Evolutionary conservation across 2,797 vertebrate genomes (phyloP).

Genomic region (Sebastes goodei): DNA sequence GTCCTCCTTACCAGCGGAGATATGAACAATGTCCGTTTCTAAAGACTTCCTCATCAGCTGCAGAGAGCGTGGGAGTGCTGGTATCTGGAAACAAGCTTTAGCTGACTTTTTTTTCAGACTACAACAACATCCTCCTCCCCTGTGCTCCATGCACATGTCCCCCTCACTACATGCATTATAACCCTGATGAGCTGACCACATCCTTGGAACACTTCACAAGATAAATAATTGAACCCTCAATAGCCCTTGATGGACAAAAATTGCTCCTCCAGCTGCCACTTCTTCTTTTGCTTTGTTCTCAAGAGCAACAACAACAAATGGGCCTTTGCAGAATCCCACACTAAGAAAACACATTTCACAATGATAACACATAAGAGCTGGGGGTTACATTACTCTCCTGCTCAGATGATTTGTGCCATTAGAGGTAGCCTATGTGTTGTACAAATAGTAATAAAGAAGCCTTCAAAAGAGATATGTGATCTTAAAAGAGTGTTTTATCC

Average conservation of each 20-base stretch:
- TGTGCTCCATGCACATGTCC: conserved; percentile 67
- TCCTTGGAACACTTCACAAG: conserved; percentile 83
- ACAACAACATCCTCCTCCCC: conserved; percentile 77
- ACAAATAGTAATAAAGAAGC: conserved; percentile 82
- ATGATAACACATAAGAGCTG: conserved; percentile 81
- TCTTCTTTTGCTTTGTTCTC: conserved; percentile 83
- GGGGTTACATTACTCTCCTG: conserved; percentile 78
- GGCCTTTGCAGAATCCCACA: conserved; percentile 73
- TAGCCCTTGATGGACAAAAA: conserved; percentile 83
- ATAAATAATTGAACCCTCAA: conserved; percentile 85
- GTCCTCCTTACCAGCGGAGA: conserved; percentile 68
- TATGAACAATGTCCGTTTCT: conserved; percentile 72
- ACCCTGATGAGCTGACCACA: conserved; percentile 82
- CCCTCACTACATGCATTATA: conserved; percentile 75
- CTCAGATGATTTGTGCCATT: conserved; percentile 81
- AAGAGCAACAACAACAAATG: conserved; percentile 82
- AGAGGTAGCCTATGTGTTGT: conserved; percentile 76
- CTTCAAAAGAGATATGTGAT: conserved; percentile 84
- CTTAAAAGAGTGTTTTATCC: conserved; percentile 82
- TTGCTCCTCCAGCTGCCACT: conserved; percentile 82
- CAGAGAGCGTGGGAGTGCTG: conserved; percentile 78
- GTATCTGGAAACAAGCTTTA: conserved; percentile 82
- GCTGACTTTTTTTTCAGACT: conserved; percentile 69
- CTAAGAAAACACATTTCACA: conserved; percentile 81
- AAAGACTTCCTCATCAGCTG: conserved; percentile 76